These are phyloP conservation scores for Hyles vespertilio DNA, from an alignment of 1,140 invertebrate species.

Conservation along the genomic window DNA sequence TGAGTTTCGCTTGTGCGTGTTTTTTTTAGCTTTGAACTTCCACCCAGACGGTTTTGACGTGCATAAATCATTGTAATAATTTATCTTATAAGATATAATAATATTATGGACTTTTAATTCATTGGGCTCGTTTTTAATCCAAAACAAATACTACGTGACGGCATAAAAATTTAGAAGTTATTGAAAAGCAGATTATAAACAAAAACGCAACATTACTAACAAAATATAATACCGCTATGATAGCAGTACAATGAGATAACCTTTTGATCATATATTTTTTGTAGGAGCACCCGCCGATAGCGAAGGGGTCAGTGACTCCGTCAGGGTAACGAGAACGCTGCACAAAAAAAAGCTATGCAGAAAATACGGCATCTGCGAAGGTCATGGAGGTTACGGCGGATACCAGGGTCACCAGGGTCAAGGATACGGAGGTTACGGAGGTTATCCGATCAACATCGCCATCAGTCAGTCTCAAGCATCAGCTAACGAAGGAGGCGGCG, in stretches of 20 bases:
- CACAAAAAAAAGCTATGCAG: conserved; percentile 38
- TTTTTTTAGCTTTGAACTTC: no score
- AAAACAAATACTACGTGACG: no score
- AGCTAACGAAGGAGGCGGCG: conserved; percentile 45
- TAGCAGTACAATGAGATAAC: background rate
- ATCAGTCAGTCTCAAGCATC: conserved; percentile 65
- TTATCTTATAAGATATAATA: conserved; percentile 6
- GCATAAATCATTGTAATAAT: background rate
- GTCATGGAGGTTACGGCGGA: conserved; percentile 27
- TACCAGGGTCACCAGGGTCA: conserved; percentile 10
- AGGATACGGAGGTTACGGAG: conserved; percentile 11
- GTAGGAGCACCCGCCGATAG: conserved; percentile 21
- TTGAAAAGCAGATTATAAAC: no score
- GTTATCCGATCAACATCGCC: conserved; percentile 52
- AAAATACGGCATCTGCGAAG: conserved; percentile 44
- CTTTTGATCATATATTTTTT: conserved; percentile 19
- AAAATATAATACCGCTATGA: background rate
- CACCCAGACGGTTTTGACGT: no score
- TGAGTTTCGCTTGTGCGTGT: no score
- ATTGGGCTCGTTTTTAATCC: no score
- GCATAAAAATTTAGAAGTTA: no score
- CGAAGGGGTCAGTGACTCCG: conserved; percentile 9
- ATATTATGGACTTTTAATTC: background rate
- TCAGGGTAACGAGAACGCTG: conserved; percentile 31
- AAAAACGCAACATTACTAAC: no score